Base-by-base conservation (phyloP, 2,113 vertebrate species). In the Mixornis gularis region DNA sequence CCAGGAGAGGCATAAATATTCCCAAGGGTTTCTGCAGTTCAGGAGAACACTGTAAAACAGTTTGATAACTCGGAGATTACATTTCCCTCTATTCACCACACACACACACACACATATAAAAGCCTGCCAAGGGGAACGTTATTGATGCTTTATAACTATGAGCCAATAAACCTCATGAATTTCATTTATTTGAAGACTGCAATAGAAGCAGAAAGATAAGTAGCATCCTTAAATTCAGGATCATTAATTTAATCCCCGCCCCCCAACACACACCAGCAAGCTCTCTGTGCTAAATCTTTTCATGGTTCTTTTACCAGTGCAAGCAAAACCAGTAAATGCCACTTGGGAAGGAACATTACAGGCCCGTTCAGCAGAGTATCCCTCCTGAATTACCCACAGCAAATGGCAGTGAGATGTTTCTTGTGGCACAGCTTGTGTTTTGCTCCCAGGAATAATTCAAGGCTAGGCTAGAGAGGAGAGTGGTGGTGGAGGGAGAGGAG, bases 111-210 rank as follows among this genome's bases (percentile, higher is more conserved):
- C n/a, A 34, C 55, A 26, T 15, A 85, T 52, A 89, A 48, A 81
- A 90, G 71, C 74, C 91, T 93, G 92, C 85, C 95, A 95, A 95
- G 78, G 65, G 74, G 93, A 97, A 95, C 24, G 0, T 95, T 96
- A 95, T 89, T 93, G 89, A 97, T 97, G 89, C 65, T 95, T 94
- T 93, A 68, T 51, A 95, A 86, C 92, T 93, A 89, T 36, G 68
- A 91, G 70, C 85, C 88, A 95, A 95, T 94, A 97, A 95, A 90
- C 66, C 60, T 90, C 89, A 91, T 90, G 92, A 96, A 95, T 95
- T 94, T 92, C 38, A 81, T 94, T 94, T 86, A 92, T 88, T 82
- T 92, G 70, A 76, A 95, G 87, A 82, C 69, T 74, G 64, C 78
- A 92, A 88, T 58, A 93, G 76, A 80, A 87, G 78, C 52, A 84